phyloP scores from a whole-genome alignment of 2,113 vertebrate species.

The Pardalotus punctatus region DNA sequence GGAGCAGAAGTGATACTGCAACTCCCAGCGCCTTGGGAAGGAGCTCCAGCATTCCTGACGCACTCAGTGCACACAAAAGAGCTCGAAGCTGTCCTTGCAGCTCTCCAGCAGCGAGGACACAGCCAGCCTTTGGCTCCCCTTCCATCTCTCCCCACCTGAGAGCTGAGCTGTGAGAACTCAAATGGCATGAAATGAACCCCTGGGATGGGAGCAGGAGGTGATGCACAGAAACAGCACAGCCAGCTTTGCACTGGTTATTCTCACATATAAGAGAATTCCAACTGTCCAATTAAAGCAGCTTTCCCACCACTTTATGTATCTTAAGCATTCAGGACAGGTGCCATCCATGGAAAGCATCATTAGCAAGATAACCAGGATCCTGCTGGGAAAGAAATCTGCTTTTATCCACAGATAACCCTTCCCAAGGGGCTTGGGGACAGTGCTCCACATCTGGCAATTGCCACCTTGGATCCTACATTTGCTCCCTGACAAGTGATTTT shows the following conservation, averaged over 20 bases:
- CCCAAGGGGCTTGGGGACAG: not conserved
- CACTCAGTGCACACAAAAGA: not conserved
- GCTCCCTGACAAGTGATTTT: not conserved
- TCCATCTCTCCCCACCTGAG: not conserved
- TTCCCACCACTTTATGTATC: not conserved
- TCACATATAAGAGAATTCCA: not conserved
- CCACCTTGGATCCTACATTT: not conserved
- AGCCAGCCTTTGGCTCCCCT: not conserved
- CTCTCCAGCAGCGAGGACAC: not conserved
- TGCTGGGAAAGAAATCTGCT: not conserved
- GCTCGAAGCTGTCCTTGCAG: not conserved
- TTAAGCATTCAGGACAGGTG: not conserved
- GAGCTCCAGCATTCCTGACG: not conserved
- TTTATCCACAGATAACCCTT: not conserved
- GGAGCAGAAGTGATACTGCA: not conserved
- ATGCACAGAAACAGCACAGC: rapidly evolving
- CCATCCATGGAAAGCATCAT: not conserved
- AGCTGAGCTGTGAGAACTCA: not conserved
- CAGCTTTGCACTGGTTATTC: not conserved
- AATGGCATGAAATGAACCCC: not conserved
- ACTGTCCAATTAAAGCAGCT: not conserved
- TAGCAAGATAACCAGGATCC: not conserved
- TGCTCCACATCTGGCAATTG: not conserved
- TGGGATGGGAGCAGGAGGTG: not conserved
- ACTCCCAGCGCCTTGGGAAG: not conserved